A percentile compares a stretch with the other conserved stretches of the same genome.
Evolutionary conservation across 2,113 vertebrate species (phyloP).

Genomic region (Ammodytes marinus): DNA sequence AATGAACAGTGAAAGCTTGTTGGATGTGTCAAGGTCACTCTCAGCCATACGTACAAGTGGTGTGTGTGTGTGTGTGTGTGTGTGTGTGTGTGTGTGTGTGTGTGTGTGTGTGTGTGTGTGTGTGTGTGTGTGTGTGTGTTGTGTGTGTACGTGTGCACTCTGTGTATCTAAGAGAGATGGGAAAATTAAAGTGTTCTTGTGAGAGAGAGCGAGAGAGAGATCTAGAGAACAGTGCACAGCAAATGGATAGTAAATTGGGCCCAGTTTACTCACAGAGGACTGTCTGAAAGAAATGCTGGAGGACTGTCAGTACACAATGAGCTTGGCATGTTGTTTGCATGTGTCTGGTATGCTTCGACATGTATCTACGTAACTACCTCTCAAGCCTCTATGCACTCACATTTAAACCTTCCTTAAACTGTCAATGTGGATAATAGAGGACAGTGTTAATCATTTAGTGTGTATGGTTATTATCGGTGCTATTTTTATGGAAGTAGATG

Average conservation of each 20-base stretch:
- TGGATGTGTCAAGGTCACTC: slow-evolving; percentile 33
- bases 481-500: too few relatives aligned
- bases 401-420: background rate
- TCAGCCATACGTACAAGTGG: slow-evolving; percentile 2
- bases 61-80: background rate
- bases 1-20: slow-evolving; percentile 34
- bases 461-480: background rate
- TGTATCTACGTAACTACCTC: background rate
- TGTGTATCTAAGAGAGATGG: background rate
- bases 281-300: background rate
- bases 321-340: background rate
- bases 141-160: too few relatives aligned
- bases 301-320: background rate
- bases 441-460: background rate
- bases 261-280: background rate
- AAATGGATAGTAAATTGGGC: slow-evolving; percentile 14
- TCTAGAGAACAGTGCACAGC: background rate
- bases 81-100: background rate
- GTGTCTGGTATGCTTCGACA: background rate
- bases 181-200: slow-evolving; percentile 24
- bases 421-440: background rate
- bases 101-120: background rate
- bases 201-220: background rate
- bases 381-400: background rate
- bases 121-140: background rate